These are phyloP conservation scores for Mastigias papua DNA, from an alignment of 30 jellyfish, hydroid and myxozoan species.

Conservation along the genomic window DNA sequence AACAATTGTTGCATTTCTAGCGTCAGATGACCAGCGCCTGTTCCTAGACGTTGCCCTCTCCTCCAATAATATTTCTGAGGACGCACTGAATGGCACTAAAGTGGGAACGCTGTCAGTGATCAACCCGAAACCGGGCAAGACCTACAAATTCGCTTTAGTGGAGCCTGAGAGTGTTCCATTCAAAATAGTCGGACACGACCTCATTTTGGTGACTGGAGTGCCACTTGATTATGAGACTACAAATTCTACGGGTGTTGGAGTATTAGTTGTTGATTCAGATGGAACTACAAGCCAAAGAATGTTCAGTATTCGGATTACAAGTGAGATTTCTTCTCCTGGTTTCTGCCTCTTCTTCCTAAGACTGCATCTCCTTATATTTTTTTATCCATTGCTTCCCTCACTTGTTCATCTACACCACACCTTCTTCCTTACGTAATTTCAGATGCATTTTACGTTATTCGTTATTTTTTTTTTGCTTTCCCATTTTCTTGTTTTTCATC, in stretches of 20 bases:
- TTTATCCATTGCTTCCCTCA: background rate
- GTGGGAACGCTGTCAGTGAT: constrained; percentile 49
- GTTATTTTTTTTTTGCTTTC: background rate
- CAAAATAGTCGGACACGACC: constrained; percentile 39
- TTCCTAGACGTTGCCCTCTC: constrained; percentile 46
- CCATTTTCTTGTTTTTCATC: background rate
- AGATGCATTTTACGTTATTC: no score
- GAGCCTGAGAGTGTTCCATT: constrained; percentile 50
- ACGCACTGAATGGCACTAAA: constrained; percentile 68
- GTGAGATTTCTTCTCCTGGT: constrained; percentile 10
- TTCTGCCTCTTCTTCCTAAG: background rate
- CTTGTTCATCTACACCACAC: background rate
- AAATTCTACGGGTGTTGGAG: constrained; percentile 52
- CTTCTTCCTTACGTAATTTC: no score
- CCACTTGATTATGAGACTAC: constrained; percentile 76
- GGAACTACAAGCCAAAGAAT: constrained; percentile 49
- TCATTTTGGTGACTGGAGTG: constrained; percentile 53
- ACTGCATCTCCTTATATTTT: no score
- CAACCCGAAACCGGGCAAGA: constrained; percentile 35
- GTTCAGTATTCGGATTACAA: constrained; percentile 41
- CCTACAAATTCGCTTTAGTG: constrained; percentile 37
- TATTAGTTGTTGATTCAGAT: constrained; percentile 39
- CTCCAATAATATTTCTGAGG: constrained; percentile 50
- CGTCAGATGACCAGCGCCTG: constrained; percentile 64
- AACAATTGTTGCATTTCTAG: constrained; percentile 3